Percentiles rank a stretch among this genome's conserved stretches.
phyloP scores from a whole-genome alignment of 1,140 invertebrate species.

The Bombus haemorrhoidalis region DNA sequence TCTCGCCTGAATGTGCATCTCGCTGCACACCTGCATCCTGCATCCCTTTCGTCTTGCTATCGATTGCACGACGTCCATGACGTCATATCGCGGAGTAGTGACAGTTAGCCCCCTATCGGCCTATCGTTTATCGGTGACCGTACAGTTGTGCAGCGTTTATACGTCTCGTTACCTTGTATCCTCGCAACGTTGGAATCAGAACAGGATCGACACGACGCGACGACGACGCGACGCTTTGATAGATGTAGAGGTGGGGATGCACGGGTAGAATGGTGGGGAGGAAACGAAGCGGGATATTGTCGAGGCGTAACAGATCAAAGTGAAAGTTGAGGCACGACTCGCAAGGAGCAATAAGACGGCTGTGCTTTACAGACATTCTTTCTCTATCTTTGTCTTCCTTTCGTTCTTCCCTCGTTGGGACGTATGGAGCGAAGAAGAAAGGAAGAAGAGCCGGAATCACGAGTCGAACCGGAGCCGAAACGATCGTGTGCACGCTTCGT shows the following conservation, averaged over 20 bases:
- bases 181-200: slow-evolving; percentile 56
- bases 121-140: slow-evolving; percentile 34
- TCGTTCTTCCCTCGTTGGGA: background rate
- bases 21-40: slow-evolving; percentile 43
- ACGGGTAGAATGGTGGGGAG: background rate
- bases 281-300: slow-evolving; percentile 53
- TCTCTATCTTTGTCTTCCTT: slow-evolving; percentile 62
- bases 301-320: slow-evolving; percentile 72
- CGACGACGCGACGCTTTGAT: slow-evolving; percentile 22
- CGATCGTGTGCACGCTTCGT: slow-evolving; percentile 58
- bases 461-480: slow-evolving; percentile 64
- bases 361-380: slow-evolving; percentile 20
- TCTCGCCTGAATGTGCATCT: background rate
- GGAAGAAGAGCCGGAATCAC: slow-evolving; percentile 68
- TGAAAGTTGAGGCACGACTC: slow-evolving; percentile 75
- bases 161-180: slow-evolving; percentile 56
- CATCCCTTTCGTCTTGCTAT: slow-evolving; percentile 20
- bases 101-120: slow-evolving; percentile 9
- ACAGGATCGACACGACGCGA: slow-evolving; percentile 54
- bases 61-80: slow-evolving; percentile 21
- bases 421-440: background rate
- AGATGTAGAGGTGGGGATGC: background rate
- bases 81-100: slow-evolving; percentile 18
- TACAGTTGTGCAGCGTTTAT: slow-evolving; percentile 38
- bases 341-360: slow-evolving; percentile 18